Base-by-base conservation (phyloP, 2,113 vertebrate species). In the Phrynosoma platyrhinos region DNA sequence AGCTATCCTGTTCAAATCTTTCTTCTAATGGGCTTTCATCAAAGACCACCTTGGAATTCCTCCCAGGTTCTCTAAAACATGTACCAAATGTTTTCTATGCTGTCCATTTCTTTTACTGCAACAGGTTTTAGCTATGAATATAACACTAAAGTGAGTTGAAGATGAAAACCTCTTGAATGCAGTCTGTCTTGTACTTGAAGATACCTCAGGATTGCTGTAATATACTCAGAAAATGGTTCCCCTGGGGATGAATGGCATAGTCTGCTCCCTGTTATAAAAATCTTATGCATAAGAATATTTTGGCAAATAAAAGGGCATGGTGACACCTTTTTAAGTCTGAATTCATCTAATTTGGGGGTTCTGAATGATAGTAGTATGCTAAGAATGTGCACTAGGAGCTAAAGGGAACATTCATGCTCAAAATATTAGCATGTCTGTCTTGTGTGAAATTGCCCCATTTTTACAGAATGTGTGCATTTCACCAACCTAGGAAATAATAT, bases 361-460 rank as follows among this genome's bases (percentile, higher is more conserved):
- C 68, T 85, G 80, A 86, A 79, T 82, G n/a, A 53, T 68, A 79
- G 80, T 82, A 25, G 7, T 76, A 20, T 78, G 89, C 25, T 92
- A 47, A 32, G 18, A 87, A 82, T 88, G 79, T 93, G 92, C 90
- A 93, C 87, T 91, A 90, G 94, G 94, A 92, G 40, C 87, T 91
- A 93, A 95, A 95, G 93, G 93, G 92, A 93, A 80, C 55, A 74
- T 88, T 55, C 83, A 58, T 87, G 71, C 83, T 0, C 1, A 55
- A 90, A 84, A 47, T 66, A 42, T 92, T 79, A 92, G 69, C 62
- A 80, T 83, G 64, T 91, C 40, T 91, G 86, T 94, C 84, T 93
- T 92, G 85, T 36, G 79, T 52, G 58, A 86, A 40, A 27, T 83
- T 53, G 21, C 64, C 77, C 30, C 42, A 66, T 13, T 77, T n/a